phyloP scores from a whole-genome alignment of 2,888 invertebrate species.

The Plebejus melissa region DNA sequence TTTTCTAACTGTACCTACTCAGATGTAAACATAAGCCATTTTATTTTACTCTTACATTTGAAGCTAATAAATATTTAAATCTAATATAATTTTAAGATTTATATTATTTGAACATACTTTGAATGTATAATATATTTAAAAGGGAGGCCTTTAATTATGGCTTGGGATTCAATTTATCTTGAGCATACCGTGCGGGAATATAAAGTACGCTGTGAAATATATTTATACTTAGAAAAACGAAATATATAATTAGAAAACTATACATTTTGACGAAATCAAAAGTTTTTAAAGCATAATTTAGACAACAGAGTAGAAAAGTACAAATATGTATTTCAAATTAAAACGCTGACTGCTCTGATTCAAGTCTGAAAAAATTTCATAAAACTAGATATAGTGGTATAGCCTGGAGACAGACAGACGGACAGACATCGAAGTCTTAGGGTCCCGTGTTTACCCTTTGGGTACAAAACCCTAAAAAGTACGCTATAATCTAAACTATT shows the following conservation, averaged over 20 bases:
- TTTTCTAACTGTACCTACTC: no score
- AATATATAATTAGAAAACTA: background rate
- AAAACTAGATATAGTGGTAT: no score
- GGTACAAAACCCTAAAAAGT: no score
- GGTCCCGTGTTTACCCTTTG: no score
- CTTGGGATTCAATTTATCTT: conserved; percentile 8
- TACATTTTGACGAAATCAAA: background rate
- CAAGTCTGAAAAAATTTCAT: no score
- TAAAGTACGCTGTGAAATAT: background rate
- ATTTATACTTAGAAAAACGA: background rate
- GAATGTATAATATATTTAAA: conserved; percentile 1
- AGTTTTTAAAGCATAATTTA: background rate
- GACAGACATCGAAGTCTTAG: no score
- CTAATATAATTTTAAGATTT: background rate
- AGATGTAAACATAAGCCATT: no score
- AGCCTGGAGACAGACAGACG: no score
- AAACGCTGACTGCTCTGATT: no score
- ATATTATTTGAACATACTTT: conserved; percentile 6
- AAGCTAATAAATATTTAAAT: background rate
- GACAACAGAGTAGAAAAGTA: no score
- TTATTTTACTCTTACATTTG: background rate
- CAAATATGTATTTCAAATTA: no score
- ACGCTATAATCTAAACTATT: no score
- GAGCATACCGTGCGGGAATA: background rate
- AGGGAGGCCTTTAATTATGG: conserved; percentile 5